Conservation (phyloP, 1,140 invertebrate genomes). For the Drosophila seguyi region DNA sequence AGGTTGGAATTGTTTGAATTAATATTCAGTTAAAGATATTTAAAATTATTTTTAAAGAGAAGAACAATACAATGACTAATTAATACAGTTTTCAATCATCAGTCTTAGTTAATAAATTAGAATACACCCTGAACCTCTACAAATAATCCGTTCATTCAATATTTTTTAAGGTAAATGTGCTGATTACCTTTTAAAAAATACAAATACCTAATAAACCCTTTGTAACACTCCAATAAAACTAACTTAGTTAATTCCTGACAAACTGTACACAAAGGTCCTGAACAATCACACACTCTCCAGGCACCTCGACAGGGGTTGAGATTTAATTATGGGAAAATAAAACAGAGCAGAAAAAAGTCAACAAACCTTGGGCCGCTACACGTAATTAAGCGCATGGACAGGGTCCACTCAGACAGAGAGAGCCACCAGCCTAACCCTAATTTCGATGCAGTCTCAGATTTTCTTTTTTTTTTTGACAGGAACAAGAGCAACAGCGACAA, state of each 20-base stretch:
- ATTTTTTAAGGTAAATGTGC: neutral
- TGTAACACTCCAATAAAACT: neutral
- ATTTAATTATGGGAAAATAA: slow-evolving; percentile 82
- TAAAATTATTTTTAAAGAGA: too few relatives aligned
- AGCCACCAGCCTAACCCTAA: slow-evolving; percentile 17
- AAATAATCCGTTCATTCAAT: too few relatives aligned
- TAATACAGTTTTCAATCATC: neutral
- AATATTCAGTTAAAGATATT: too few relatives aligned
- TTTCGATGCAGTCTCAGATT: slow-evolving; percentile 21
- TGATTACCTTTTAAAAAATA: neutral
- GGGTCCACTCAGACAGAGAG: slow-evolving; percentile 40
- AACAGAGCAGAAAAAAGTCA: slow-evolving; percentile 66
- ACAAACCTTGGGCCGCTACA: slow-evolving; percentile 60
- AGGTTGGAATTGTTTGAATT: too few relatives aligned
- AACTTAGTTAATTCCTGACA: neutral
- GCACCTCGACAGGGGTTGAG: slow-evolving; percentile 59
- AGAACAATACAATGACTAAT: neutral
- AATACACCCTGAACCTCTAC: too few relatives aligned
- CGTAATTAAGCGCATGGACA: slow-evolving; percentile 74
- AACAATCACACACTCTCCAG: slow-evolving; percentile 19
- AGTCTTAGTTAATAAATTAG: too few relatives aligned
- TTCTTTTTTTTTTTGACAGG: slow-evolving; percentile 16
- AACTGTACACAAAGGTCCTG: slow-evolving; percentile 41
- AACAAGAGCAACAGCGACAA: slow-evolving; percentile 39
- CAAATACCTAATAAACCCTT: neutral